phyloP scores from a whole-genome alignment of 1,140 invertebrate species.

The Zaprionus ornatus region DNA sequence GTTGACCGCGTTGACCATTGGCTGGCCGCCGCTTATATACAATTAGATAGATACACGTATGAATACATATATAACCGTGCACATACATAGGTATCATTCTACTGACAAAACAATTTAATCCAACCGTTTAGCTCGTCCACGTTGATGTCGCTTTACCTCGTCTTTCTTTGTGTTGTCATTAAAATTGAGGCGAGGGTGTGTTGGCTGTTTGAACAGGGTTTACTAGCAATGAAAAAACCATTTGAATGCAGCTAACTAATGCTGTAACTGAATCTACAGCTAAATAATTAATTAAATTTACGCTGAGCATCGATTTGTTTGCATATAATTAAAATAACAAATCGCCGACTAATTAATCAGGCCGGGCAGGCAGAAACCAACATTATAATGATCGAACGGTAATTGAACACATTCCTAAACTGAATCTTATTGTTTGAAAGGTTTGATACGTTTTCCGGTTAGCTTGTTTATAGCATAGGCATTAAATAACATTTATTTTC shows the following conservation, averaged over 20 bases:
- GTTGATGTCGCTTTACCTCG: background rate
- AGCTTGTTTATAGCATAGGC: background rate
- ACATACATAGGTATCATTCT: background rate
- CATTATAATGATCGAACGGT: background rate
- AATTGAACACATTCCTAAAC: background rate
- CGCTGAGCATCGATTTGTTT: constrained; percentile 68
- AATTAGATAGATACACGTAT: background rate
- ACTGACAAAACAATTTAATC: constrained; percentile 5
- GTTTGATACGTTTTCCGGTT: background rate
- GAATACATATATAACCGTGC: background rate
- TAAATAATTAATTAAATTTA: constrained; percentile 67
- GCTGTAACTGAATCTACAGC: background rate
- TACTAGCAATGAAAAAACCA: constrained; percentile 64
- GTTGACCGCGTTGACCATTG: constrained; percentile 40
- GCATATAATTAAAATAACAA: constrained; percentile 72
- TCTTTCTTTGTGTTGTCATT: constrained; percentile 35
- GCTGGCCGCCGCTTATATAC: background rate
- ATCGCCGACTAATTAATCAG: constrained; percentile 48
- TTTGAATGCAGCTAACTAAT: constrained; percentile 71
- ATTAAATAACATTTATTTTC: background rate
- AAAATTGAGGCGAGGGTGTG: constrained; percentile 67
- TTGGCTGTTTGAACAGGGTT: constrained; percentile 46
- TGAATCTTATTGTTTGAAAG: background rate
- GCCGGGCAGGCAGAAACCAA: constrained; percentile 6
- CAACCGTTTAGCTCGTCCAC: constrained; percentile 7